A percentile compares a stretch with the other conserved stretches of the same genome.
phyloP scores from a whole-genome alignment of 2,113 vertebrate genomes.

The Solenodon paradoxus region DNA sequence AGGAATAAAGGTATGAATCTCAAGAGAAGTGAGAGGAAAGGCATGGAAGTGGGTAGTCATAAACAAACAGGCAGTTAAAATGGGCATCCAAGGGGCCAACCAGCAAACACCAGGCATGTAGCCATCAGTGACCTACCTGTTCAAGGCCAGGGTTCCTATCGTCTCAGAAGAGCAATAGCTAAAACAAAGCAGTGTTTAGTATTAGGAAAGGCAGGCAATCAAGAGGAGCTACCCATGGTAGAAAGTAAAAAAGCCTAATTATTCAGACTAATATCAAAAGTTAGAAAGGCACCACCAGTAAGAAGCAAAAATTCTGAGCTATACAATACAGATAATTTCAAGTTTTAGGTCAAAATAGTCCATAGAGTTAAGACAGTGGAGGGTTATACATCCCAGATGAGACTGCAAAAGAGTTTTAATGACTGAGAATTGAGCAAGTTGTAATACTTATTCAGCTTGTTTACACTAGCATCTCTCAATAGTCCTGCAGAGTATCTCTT shows the following conservation, averaged over 20 bases:
- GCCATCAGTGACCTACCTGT: background rate
- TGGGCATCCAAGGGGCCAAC: rapidly evolving
- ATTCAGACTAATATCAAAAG: background rate
- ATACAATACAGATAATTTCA: background rate
- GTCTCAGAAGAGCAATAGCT: background rate
- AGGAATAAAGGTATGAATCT: background rate
- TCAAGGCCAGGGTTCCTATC: background rate
- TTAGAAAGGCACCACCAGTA: background rate
- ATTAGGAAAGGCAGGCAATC: background rate
- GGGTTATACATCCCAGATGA: background rate
- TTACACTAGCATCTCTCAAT: background rate
- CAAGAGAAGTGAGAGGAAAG: background rate
- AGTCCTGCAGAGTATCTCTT: background rate
- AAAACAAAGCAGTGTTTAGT: background rate
- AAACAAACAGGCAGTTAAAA: background rate
- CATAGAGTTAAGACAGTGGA: background rate
- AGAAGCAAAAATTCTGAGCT: background rate
- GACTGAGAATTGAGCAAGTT: background rate
- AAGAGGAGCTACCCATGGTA: no score
- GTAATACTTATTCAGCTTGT: background rate
- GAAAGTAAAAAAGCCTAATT: background rate
- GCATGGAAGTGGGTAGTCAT: background rate
- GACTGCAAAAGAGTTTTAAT: background rate
- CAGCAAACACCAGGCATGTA: background rate
- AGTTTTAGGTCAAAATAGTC: background rate